Percentiles rank a stretch among this genome's conserved stretches.
These are phyloP conservation scores for Troilus luridus DNA, from an alignment of 2,888 invertebrate genomes.

Conservation along the genomic window DNA sequence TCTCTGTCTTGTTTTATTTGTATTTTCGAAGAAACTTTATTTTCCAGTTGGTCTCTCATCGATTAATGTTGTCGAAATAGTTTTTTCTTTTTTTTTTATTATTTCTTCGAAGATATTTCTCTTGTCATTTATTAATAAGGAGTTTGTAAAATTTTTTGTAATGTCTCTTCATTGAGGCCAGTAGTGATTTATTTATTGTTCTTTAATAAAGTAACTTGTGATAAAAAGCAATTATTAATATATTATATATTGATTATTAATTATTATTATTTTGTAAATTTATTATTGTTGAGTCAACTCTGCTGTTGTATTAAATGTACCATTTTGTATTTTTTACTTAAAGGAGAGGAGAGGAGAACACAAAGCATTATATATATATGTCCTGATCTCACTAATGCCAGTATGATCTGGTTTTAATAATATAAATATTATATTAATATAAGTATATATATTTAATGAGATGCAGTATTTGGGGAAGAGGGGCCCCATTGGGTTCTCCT, in stretches of 20 bases:
- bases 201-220: conserved; percentile 56
- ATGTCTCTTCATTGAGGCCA: conserved; percentile 55
- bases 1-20: conserved; percentile 58
- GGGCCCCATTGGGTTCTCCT: conserved; percentile 43
- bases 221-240: conserved; percentile 60
- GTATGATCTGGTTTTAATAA: conserved; percentile 58
- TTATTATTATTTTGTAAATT: conserved; percentile 55
- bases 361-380: conserved; percentile 56
- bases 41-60: conserved; percentile 54
- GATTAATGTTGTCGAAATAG: conserved; percentile 44
- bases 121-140: conserved; percentile 55
- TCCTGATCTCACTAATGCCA: conserved; percentile 59
- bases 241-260: conserved; percentile 59
- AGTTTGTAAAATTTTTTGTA: conserved; percentile 50
- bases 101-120: conserved; percentile 48
- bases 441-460: conserved; percentile 55
- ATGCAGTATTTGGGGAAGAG: conserved; percentile 56
- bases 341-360: conserved; percentile 53
- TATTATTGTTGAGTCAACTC: conserved; percentile 60
- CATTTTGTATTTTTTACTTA: conserved; percentile 60
- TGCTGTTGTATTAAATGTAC: conserved; percentile 59
- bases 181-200: conserved; percentile 60
- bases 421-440: conserved; percentile 58
- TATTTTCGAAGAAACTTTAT: conserved; percentile 56
- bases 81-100: conserved; percentile 51